Evolutionary conservation across 2,113 vertebrate genomes (phyloP).

Genomic region (Crocuta crocuta): DNA sequence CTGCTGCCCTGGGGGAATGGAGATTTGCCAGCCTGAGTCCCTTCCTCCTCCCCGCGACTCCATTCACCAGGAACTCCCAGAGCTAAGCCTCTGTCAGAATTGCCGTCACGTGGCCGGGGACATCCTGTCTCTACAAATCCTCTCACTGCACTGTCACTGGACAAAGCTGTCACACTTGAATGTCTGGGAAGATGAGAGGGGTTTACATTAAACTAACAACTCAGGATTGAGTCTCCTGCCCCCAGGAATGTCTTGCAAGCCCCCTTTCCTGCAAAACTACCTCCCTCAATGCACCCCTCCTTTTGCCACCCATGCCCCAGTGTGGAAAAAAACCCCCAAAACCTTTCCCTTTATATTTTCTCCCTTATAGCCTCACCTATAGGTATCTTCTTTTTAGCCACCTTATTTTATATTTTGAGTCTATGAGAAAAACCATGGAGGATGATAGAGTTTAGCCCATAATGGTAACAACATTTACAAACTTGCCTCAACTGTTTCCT

Average conservation of each 20-base stretch:
- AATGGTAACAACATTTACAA: neutral
- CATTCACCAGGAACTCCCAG: neutral
- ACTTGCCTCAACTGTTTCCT: neutral
- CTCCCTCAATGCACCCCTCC: neutral
- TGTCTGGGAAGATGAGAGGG: neutral
- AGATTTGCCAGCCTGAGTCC: neutral
- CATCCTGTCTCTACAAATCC: neutral
- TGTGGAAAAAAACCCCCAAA: neutral
- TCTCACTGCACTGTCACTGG: neutral
- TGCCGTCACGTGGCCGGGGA: no score
- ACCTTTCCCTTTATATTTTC: neutral
- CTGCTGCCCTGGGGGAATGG: neutral
- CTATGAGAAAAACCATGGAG: neutral
- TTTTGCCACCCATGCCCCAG: no score
- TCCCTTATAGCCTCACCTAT: neutral
- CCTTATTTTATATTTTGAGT: neutral
- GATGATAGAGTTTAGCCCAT: neutral
- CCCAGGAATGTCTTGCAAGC: neutral
- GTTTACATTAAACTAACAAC: neutral
- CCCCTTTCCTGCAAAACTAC: neutral
- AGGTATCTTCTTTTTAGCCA: neutral
- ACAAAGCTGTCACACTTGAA: neutral
- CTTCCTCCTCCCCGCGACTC: neutral
- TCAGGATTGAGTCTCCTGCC: neutral
- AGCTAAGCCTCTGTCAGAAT: neutral